Evolutionary conservation across 2,797 vertebrate genomes (phyloP), one percentile per base, ranked within the genome.

Genomic region (Eupleurogrammus muticus): DNA sequence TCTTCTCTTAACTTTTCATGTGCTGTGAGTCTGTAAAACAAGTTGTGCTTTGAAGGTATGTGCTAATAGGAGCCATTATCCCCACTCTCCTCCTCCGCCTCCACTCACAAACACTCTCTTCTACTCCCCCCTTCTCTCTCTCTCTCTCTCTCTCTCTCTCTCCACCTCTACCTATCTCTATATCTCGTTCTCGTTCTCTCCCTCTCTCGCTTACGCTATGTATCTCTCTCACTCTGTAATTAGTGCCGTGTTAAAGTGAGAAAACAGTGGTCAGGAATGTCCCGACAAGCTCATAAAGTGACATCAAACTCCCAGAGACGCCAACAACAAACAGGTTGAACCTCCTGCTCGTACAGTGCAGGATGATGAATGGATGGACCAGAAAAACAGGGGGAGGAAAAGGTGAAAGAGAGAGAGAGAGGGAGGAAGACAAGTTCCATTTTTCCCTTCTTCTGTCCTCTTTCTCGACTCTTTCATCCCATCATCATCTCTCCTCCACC

Each of bases 21-120:
- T 77, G 4, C 74, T 20, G 34, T 0, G 21, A 92, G 86, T 91
- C 90, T 90, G 76, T 91, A 89, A 92, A 92, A 87, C 82, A 74
- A 68, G 85, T 77, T 47, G 49, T 73, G 81, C 86, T 89, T 90
- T 90, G 88, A 89, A 90, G 84, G 83, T 90, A 81, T 88, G 86
- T 83, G 85, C 87, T 91, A 92, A 92, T 91, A 88, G 84, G 80
- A 80, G 80, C 83, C 87, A 88, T 91, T 91, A 90, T 80, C 60
- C 78, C 87, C 82, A 77, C 85, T 87, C 86, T 80, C 62, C 86
- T 85, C 82, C 73, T 89, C 81, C 64, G 5, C 79, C 85, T 79
- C 80, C 82, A 79, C 81, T 83, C 77, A 52, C 56, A 77, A 80
- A 78, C 77, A 77, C 83, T 61, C 76, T 77, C 66, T 67, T 76